Percentiles rank a stretch among this genome's conserved stretches.
Evolutionary conservation across 2,797 vertebrate genomes (phyloP).

Genomic region (Mus spretus): DNA sequence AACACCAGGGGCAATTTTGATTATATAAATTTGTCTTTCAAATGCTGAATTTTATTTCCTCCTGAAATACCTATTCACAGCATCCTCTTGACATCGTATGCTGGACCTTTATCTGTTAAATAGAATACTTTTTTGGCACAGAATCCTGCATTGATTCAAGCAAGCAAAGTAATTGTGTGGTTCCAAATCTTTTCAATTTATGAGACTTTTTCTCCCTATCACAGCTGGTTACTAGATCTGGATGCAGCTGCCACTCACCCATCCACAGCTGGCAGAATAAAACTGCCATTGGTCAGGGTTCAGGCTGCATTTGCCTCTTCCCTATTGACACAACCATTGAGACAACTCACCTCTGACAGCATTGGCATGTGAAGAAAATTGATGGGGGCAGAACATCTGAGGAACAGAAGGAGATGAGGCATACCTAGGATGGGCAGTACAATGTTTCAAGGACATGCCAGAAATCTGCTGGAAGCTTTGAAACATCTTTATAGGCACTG

Average conservation of each 20-base stretch:
- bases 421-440: background rate
- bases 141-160: background rate
- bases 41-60: background rate
- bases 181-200: background rate
- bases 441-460: slow-evolving; percentile 42
- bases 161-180: background rate
- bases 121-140: background rate
- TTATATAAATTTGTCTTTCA: slow-evolving; percentile 35
- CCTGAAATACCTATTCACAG: slow-evolving; percentile 6
- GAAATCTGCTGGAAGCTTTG: slow-evolving; percentile 37
- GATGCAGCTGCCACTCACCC: background rate
- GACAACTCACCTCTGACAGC: slow-evolving; percentile 58
- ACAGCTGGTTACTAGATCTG: slow-evolving; percentile 45
- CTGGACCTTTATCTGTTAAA: background rate
- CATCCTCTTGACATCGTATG: background rate
- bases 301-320: slow-evolving; percentile 40
- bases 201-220: background rate
- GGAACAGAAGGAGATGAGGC: slow-evolving; percentile 23
- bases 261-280: slow-evolving; percentile 31
- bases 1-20: background rate
- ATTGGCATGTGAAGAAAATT: slow-evolving; percentile 68
- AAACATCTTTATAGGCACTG: slow-evolving; percentile 24
- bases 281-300: background rate
- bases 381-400: slow-evolving; percentile 54
- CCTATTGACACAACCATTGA: slow-evolving; percentile 41